These are phyloP conservation scores for Portevinia maculata DNA, from an alignment of 2,888 invertebrate species.

Conservation along the genomic window DNA sequence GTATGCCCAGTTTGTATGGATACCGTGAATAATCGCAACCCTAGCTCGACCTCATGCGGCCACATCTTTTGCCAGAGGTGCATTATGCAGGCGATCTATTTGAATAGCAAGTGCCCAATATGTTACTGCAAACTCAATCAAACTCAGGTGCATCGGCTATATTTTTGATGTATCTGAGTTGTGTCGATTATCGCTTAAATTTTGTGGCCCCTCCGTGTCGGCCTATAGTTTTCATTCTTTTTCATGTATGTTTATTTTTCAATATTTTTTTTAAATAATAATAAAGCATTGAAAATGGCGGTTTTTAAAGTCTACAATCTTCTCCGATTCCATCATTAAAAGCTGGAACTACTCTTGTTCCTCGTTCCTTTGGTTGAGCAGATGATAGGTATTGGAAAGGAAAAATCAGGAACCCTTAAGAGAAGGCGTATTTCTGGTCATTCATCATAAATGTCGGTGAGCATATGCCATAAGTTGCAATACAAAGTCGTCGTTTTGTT, in stretches of 20 bases:
- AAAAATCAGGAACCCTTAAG: conserved; percentile 17
- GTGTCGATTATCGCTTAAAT: conserved; percentile 5
- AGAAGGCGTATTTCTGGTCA: conserved; percentile 4
- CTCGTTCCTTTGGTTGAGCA: conserved; percentile 13
- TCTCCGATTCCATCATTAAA: conserved; percentile 15
- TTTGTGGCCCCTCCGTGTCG: background rate
- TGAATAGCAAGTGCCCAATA: conserved; percentile 63
- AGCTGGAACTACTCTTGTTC: conserved; percentile 7
- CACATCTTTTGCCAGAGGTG: conserved; percentile 75
- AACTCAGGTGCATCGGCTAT: conserved; percentile 54
- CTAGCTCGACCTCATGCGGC: conserved; percentile 72
- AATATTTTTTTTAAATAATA: conserved; percentile 18
- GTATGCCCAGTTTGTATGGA: conserved; percentile 74
- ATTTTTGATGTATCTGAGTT: conserved; percentile 39
- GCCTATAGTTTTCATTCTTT: background rate
- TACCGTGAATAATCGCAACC: conserved; percentile 18
- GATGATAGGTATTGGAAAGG: conserved; percentile 16
- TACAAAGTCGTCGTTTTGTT: background rate
- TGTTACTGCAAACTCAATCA: conserved; percentile 62
- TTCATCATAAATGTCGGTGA: conserved; percentile 9
- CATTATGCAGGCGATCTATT: conserved; percentile 56
- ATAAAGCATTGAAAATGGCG: conserved; percentile 10
- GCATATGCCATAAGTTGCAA: background rate
- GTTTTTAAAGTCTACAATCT: conserved; percentile 9
- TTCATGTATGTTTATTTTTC: conserved; percentile 18